Evolutionary conservation across 2,113 vertebrate genomes (phyloP).

Genomic region (Podarcis raffonei): DNA sequence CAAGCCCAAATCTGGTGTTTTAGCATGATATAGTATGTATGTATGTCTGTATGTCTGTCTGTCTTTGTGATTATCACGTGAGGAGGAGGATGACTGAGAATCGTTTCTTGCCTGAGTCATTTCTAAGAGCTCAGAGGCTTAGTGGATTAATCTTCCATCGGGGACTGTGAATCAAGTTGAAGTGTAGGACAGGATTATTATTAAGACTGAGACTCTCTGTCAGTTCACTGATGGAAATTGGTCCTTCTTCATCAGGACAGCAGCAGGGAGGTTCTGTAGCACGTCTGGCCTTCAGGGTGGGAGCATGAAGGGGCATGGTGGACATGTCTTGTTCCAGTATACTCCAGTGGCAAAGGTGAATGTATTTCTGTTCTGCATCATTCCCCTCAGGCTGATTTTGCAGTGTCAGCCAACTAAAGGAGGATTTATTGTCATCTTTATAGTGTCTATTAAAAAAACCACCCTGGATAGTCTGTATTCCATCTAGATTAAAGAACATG

Average conservation of each 20-base stretch:
- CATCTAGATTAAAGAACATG: neutral
- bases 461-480: neutral
- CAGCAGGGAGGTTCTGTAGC: neutral
- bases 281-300: slow-evolving; percentile 22
- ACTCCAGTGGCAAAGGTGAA: slow-evolving; percentile 11
- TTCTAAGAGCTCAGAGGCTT: slow-evolving; percentile 68
- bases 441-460: neutral
- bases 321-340: slow-evolving; percentile 1
- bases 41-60: too few relatives aligned
- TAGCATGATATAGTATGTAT: too few relatives aligned
- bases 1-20: too few relatives aligned
- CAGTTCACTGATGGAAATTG: slow-evolving; percentile 63
- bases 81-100: slow-evolving; percentile 60
- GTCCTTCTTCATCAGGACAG: slow-evolving; percentile 48
- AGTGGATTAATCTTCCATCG: slow-evolving; percentile 71
- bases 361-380: neutral
- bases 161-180: slow-evolving; percentile 67
- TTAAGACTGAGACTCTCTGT: slow-evolving; percentile 70
- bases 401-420: neutral
- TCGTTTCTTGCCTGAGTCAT: slow-evolving; percentile 64
- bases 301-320: neutral
- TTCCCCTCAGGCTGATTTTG: slow-evolving; percentile 7
- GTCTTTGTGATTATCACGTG: slow-evolving; percentile 61
- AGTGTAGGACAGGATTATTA: slow-evolving; percentile 68
- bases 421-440: slow-evolving; percentile 8